Percentiles rank a stretch among this genome's conserved stretches.
phyloP scores from a whole-genome alignment of 1,140 invertebrate genomes.

The Plodia interpunctella region DNA sequence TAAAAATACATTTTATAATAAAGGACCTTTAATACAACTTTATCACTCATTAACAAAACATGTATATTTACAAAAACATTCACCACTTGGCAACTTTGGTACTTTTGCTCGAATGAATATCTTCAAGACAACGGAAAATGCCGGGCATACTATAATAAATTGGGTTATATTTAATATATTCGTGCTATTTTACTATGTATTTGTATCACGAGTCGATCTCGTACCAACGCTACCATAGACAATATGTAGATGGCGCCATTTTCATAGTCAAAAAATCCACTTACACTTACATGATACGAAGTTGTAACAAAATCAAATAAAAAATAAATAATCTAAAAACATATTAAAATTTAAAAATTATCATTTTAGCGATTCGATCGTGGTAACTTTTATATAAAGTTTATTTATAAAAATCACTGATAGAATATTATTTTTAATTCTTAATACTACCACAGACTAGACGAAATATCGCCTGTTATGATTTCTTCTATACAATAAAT shows the following conservation, averaged over 20 bases:
- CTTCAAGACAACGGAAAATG: not conserved
- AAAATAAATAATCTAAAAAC: not conserved
- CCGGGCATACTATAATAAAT: not conserved
- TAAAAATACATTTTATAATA: not conserved
- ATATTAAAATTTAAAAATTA: not conserved
- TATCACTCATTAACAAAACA: slow-evolving; percentile 8
- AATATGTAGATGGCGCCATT: not conserved
- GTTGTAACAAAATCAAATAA: too few species aligned
- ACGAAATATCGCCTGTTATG: too few species aligned
- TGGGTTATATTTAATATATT: not conserved
- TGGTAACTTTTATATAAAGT: not conserved
- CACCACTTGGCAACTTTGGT: slow-evolving; percentile 7
- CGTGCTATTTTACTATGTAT: not conserved
- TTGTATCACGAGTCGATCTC: not conserved
- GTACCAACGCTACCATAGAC: not conserved
- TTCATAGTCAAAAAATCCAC: not conserved
- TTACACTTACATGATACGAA: not conserved
- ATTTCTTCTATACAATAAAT: too few species aligned
- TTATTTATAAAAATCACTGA: not conserved
- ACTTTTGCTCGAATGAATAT: not conserved
- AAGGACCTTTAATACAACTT: not conserved
- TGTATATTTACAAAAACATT: slow-evolving; percentile 4
- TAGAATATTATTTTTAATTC: too few species aligned
- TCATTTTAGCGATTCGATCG: not conserved
- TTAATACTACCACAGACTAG: too few species aligned